Conservation (phyloP, 2,888 invertebrate species). For the Smittia sp. region DNA sequence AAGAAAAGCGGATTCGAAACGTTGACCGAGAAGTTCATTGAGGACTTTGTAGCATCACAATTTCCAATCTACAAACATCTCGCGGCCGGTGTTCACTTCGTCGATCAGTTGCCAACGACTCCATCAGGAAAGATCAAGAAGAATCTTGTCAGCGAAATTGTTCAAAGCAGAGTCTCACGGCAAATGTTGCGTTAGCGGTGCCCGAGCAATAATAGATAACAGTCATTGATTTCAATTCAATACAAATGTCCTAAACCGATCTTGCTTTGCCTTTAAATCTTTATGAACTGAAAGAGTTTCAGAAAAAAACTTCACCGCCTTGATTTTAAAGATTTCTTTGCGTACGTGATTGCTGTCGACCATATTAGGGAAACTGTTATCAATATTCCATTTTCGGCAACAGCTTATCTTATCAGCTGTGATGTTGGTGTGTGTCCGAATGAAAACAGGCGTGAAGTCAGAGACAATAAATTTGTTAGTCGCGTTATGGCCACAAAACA, state of each 20-base stretch:
- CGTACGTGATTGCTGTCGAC: neutral
- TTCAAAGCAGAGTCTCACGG: neutral
- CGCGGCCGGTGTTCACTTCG: slow-evolving; percentile 50
- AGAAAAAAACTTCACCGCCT: too few relatives aligned
- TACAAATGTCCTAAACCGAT: too few relatives aligned
- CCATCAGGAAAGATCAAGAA: slow-evolving; percentile 48
- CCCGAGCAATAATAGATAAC: too few relatives aligned
- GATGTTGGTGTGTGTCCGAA: neutral
- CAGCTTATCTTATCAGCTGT: neutral
- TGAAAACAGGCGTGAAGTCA: too few relatives aligned
- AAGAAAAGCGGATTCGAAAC: slow-evolving; percentile 45
- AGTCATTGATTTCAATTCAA: too few relatives aligned
- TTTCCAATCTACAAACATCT: slow-evolving; percentile 47
- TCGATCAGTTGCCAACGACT: slow-evolving; percentile 48
- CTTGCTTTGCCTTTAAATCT: too few relatives aligned
- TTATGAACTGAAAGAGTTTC: too few relatives aligned
- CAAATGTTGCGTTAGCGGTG: too few relatives aligned
- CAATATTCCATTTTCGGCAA: slow-evolving; percentile 8
- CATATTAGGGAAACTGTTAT: neutral
- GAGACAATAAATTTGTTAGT: too few relatives aligned
- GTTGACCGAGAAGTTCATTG: slow-evolving; percentile 48
- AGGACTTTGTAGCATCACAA: slow-evolving; percentile 47
- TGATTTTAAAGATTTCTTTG: too few relatives aligned
- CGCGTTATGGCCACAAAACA: too few relatives aligned
- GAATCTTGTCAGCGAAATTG: slow-evolving; percentile 46